Evolutionary conservation across 2,113 vertebrate species (phyloP).

Genomic region (Petaurus breviceps): DNA sequence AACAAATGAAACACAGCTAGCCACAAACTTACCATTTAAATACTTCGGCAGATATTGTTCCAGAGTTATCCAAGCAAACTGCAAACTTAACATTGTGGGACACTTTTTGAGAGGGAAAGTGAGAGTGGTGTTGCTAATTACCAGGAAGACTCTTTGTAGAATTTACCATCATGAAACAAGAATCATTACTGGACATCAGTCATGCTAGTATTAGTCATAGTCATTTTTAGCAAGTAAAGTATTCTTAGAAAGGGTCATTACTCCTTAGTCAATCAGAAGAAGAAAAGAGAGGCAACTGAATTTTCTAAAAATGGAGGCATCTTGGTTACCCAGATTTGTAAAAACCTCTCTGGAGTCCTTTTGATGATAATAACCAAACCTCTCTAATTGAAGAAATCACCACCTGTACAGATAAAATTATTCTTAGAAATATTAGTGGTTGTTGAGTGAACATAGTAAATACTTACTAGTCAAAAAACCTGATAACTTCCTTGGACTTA

Average conservation of each 20-base stretch:
- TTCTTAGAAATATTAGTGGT: conserved; percentile 76
- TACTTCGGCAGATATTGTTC: neutral
- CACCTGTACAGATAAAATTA: conserved; percentile 75
- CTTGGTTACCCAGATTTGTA: conserved; percentile 71
- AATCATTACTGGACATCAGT: conserved; percentile 61
- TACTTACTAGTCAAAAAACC: neutral
- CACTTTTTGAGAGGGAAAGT: neutral
- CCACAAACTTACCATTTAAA: conserved; percentile 39
- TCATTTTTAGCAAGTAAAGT: conserved; percentile 66
- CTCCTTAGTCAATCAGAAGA: conserved; percentile 66
- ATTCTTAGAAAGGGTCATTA: conserved; percentile 57
- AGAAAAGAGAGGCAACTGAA: conserved; percentile 67
- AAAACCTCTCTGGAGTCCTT: conserved; percentile 73
- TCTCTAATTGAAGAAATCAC: conserved; percentile 70
- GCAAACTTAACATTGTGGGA: neutral
- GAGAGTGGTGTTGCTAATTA: conserved; percentile 36
- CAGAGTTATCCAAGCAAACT: conserved; percentile 22
- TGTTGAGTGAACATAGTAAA: conserved; percentile 36
- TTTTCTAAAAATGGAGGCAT: conserved; percentile 65
- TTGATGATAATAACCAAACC: conserved; percentile 76
- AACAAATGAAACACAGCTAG: conserved; percentile 20
- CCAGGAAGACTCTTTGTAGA: conserved; percentile 17
- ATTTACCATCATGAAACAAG: conserved; percentile 27
- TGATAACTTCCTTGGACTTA: neutral
- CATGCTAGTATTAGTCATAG: conserved; percentile 57